phyloP scores from a whole-genome alignment of 2,888 invertebrate species.

The Galeruca laticollis region DNA sequence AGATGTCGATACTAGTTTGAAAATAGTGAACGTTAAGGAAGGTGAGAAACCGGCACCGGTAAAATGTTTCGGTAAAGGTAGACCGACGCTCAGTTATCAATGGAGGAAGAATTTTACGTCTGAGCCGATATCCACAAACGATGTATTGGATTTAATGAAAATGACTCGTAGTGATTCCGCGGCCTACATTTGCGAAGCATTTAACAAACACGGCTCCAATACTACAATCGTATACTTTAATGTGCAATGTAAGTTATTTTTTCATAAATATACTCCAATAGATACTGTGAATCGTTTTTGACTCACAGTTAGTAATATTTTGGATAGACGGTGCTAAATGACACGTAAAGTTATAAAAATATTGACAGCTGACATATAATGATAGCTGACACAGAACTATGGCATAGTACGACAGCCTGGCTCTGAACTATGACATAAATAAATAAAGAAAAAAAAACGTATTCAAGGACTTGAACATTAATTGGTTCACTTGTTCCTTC shows the following conservation, averaged over 20 bases:
- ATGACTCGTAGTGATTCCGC: constrained; percentile 80
- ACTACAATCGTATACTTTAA: constrained; percentile 79
- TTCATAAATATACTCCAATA: no score
- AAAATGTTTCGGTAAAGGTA: constrained; percentile 74
- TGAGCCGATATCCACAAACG: constrained; percentile 67
- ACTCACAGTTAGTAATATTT: no score
- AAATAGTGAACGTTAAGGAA: constrained; percentile 69
- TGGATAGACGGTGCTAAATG: no score
- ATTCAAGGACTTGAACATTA: no score
- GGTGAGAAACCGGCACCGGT: constrained; percentile 71
- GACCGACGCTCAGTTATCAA: constrained; percentile 78
- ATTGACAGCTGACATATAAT: no score
- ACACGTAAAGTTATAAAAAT: no score
- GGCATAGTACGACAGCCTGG: no score
- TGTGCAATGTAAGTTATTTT: constrained; percentile 79
- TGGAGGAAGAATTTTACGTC: constrained; percentile 77
- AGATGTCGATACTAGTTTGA: constrained; percentile 79
- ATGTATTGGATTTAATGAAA: constrained; percentile 73
- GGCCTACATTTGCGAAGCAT: constrained; percentile 82
- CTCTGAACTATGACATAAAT: no score
- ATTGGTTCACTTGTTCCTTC: no score
- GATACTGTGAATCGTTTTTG: no score
- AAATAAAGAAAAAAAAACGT: no score
- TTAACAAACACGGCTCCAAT: constrained; percentile 83
- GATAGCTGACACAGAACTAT: no score